Percentiles rank a stretch among this genome's conserved stretches.
Evolutionary conservation across 2,113 vertebrate genomes (phyloP).

Genomic region (Syrrhaptes paradoxus): DNA sequence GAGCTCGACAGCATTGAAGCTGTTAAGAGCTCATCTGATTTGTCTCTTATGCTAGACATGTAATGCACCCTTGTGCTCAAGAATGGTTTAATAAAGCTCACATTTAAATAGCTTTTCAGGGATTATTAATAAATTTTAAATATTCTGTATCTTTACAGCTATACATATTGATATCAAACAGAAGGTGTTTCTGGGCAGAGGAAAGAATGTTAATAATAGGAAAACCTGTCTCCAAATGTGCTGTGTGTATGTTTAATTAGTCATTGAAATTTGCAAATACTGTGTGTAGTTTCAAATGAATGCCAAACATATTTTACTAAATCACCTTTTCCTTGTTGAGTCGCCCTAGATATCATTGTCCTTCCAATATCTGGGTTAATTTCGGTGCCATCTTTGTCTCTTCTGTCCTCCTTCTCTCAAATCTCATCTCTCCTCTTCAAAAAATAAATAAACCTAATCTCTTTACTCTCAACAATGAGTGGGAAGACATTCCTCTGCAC

Average conservation of each 20-base stretch:
- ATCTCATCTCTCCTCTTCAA: neutral
- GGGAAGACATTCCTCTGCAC: neutral
- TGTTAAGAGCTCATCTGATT: neutral
- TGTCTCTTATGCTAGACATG: neutral
- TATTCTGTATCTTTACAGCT: neutral
- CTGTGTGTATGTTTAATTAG: neutral
- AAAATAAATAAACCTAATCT: neutral
- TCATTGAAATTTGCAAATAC: neutral
- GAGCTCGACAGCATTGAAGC: neutral
- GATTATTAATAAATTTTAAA: slow-evolving; percentile 26
- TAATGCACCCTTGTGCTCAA: neutral
- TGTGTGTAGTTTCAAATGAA: neutral
- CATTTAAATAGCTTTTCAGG: slow-evolving; percentile 28
- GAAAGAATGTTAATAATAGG: neutral
- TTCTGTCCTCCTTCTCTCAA: neutral
- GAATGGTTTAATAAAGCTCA: neutral
- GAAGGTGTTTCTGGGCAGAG: slow-evolving; percentile 6
- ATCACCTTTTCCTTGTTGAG: neutral
- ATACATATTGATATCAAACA: neutral
- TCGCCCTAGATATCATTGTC: neutral
- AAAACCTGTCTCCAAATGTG: neutral
- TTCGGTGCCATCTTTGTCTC: neutral
- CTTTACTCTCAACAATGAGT: neutral
- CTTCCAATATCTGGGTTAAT: neutral
- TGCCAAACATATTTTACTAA: neutral